Evolutionary conservation across 2,797 vertebrate species (phyloP), one percentile per base, ranked within the genome.

Genomic region (Pipistrellus kuhlii): DNA sequence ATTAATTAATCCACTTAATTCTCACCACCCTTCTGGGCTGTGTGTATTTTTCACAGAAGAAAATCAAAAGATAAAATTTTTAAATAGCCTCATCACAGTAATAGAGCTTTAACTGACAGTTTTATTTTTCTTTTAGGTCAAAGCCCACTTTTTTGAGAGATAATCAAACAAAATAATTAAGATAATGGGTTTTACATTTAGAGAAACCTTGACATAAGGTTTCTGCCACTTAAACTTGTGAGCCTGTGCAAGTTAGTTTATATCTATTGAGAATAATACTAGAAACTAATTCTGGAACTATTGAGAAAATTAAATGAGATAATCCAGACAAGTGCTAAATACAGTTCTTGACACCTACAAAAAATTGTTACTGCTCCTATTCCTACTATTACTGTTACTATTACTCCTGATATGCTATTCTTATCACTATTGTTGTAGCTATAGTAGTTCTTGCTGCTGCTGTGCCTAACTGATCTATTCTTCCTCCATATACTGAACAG

Each of bases 251-350:
- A 91, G 53, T 87, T 81, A 84, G 44, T 8, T 71, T 84, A 82
- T 30, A 30, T 91, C 30, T 85, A 15, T n/a, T 73, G 55, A 78
- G 25, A 77, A 81, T 25, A 84, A 94, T 55, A 66, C 27, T 41
- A 35, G 25, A 38, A 87, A 21, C n/a, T 44, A 72, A 51, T 27
- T 41, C 46, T 88, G 18, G 30, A 41, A 93, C 55, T 59, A 27
- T 59, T 72, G 78, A 93, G 62, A 89, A 35, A 93, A 85, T 90
- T 91, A 92, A 85, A 80, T 69, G 68, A 86, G 91, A 72, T 83
- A 27, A 66, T 57, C 55, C 20, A 51, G 48, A 83, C 41, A 92
- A 88, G 75, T 32, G 10, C 84, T 44, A 75, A 78, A 48, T 38
- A 53, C 30, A 46, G 13, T 71, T 18, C 32, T 55, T 55, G 77